Evolutionary conservation across 2,113 vertebrate genomes (phyloP).

Genomic region (Phoxinus phoxinus): DNA sequence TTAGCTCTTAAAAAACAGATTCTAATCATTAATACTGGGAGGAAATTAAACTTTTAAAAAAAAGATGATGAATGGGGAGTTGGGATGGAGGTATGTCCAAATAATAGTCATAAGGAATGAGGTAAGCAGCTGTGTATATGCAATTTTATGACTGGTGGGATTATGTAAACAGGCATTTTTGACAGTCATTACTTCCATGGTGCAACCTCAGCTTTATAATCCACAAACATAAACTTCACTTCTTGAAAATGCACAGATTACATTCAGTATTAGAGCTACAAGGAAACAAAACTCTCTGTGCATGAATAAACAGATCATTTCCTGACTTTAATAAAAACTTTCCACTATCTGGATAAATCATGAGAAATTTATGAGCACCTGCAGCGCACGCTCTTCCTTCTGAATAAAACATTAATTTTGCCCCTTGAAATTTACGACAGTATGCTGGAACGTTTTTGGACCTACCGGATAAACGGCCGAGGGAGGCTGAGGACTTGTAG

Average conservation of each 20-base stretch:
- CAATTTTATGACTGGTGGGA: constrained; percentile 11
- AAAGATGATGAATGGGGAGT: too few relatives aligned
- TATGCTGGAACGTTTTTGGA: constrained; percentile 1
- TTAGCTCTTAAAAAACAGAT: neutral
- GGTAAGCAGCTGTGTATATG: neutral
- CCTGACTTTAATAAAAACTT: constrained; percentile 29
- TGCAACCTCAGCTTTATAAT: neutral
- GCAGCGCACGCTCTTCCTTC: constrained; percentile 39
- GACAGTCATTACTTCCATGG: neutral
- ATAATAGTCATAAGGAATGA: neutral
- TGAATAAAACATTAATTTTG: constrained; percentile 52
- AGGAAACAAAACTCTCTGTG: constrained; percentile 23
- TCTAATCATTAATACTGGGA: neutral
- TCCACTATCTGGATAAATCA: constrained; percentile 18
- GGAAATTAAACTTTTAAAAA: constrained; percentile 2
- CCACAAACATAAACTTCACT: neutral
- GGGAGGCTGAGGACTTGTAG: neutral
- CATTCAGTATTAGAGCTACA: neutral
- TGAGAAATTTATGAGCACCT: constrained; percentile 52
- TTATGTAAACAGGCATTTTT: neutral
- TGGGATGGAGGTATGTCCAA: neutral
- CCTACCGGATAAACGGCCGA: constrained; percentile 17
- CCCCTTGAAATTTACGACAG: constrained; percentile 30
- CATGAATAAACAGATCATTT: constrained; percentile 24
- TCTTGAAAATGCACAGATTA: constrained; percentile 16